These are phyloP conservation scores for Penaeus monodon DNA, from an alignment of 2,888 invertebrate species.

Conservation along the genomic window DNA sequence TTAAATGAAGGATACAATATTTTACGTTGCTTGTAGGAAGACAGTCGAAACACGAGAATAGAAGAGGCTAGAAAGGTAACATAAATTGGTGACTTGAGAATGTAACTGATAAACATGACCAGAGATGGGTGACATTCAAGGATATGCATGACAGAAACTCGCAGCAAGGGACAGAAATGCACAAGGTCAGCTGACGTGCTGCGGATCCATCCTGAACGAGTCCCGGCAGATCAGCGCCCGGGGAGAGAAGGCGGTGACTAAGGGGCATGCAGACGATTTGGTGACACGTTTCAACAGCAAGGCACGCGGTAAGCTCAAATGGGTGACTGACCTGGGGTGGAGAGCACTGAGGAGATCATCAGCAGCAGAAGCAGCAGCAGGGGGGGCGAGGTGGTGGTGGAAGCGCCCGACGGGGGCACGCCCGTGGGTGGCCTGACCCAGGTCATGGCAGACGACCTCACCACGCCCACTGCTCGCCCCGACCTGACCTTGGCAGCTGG, in stretches of 20 bases:
- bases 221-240: background rate
- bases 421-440: slow-evolving; percentile 41
- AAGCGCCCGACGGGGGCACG: slow-evolving; percentile 10
- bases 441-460: slow-evolving; percentile 47
- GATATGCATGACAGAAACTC: no score
- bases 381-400: slow-evolving; percentile 1
- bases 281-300: background rate
- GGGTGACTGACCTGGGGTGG: slow-evolving; percentile 27
- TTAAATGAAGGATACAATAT: no score
- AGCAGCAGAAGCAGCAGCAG: slow-evolving; percentile 39
- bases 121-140: no score
- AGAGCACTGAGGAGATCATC: slow-evolving; percentile 22
- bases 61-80: no score
- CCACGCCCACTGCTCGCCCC: slow-evolving; percentile 45
- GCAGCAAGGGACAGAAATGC: no score
- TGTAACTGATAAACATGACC: no score
- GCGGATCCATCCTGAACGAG: no score
- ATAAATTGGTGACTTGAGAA: no score
- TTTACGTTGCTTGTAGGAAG: no score
- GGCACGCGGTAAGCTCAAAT: background rate
- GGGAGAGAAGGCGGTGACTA: background rate
- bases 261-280: background rate
- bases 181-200: no score
- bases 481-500: slow-evolving; percentile 31
- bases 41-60: no score